Conservation (phyloP, 2,797 vertebrate species). For the Melopsittacus undulatus region DNA sequence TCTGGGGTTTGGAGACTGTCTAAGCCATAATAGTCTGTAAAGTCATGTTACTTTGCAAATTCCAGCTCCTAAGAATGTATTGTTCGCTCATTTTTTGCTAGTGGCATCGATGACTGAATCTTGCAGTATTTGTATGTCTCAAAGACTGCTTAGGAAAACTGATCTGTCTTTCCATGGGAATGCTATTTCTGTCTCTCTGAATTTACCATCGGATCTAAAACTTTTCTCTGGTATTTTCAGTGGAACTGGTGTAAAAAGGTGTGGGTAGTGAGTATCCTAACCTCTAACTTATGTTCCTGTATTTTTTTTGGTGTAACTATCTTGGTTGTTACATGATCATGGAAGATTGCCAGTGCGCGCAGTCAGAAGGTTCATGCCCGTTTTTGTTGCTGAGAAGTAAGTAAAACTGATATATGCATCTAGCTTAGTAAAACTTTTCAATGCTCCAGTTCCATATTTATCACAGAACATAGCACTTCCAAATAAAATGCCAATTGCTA, state of each 20-base stretch:
- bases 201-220: background rate
- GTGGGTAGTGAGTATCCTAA: background rate
- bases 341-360: background rate
- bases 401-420: background rate
- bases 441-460: background rate
- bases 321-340: background rate
- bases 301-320: background rate
- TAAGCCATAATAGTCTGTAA: background rate
- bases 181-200: background rate
- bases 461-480: background rate
- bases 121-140: background rate
- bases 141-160: background rate
- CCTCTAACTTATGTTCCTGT: background rate
- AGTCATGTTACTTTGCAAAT: background rate
- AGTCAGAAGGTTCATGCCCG: background rate
- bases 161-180: background rate
- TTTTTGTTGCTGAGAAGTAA: background rate
- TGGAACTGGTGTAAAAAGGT: background rate
- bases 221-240: background rate
- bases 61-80: background rate
- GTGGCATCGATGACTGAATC: background rate
- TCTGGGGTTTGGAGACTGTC: background rate
- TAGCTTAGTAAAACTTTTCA: background rate
- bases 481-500: background rate
- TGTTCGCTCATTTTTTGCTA: background rate